These are phyloP conservation scores for Neotoma lepida DNA, from an alignment of 2,113 vertebrate species.

Conservation along the genomic window DNA sequence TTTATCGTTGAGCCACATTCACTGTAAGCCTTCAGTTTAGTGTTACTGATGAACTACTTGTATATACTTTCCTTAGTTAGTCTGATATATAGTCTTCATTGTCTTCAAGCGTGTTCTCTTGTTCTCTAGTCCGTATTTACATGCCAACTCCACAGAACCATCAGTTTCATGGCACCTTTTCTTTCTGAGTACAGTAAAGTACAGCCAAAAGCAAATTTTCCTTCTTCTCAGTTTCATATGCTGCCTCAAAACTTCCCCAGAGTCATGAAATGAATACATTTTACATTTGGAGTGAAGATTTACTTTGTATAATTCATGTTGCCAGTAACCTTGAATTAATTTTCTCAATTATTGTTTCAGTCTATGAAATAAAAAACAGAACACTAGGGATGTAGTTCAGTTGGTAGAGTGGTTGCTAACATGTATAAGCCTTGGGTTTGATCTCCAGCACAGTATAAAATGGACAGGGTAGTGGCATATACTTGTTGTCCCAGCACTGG, in stretches of 20 bases:
- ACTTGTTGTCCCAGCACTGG: background rate
- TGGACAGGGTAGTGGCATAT: background rate
- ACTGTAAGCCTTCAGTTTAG: background rate
- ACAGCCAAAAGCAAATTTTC: background rate
- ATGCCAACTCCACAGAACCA: background rate
- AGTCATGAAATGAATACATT: slow-evolving; percentile 49
- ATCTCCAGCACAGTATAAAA: background rate
- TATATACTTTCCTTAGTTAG: background rate
- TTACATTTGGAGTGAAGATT: slow-evolving; percentile 15
- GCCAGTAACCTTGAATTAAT: slow-evolving; percentile 38
- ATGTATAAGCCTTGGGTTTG: background rate
- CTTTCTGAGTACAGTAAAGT: slow-evolving; percentile 2
- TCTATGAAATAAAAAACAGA: slow-evolving; percentile 39
- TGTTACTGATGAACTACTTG: background rate
- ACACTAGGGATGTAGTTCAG: background rate
- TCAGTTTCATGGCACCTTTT: slow-evolving; percentile 17
- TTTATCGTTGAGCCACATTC: background rate
- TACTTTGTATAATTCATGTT: slow-evolving; percentile 36
- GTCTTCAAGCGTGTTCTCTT: slow-evolving; percentile 2
- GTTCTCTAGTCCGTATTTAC: background rate
- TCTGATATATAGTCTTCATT: slow-evolving; percentile 19
- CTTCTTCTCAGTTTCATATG: slow-evolving; percentile 37
- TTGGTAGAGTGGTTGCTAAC: background rate
- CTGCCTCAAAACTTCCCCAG: slow-evolving; percentile 27
- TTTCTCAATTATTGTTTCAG: slow-evolving; percentile 20